These are phyloP conservation scores for Hypercompe scribonia DNA, from an alignment of 2,888 invertebrate species.

Conservation along the genomic window DNA sequence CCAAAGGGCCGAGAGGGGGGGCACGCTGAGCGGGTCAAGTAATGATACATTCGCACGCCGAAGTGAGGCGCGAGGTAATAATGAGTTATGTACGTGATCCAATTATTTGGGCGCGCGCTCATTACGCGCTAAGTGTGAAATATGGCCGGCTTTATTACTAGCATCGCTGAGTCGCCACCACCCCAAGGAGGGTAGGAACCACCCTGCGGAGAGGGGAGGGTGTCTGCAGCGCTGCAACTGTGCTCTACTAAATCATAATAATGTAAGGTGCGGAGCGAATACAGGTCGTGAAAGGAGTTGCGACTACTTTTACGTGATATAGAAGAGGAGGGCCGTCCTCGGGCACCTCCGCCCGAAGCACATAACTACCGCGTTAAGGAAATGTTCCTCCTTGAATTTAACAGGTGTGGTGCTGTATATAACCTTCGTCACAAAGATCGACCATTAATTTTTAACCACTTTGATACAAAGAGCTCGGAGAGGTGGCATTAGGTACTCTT, in stretches of 20 bases:
- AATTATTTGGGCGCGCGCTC: constrained; percentile 87
- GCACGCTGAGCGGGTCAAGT: constrained; percentile 55
- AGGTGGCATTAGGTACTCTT: not conserved
- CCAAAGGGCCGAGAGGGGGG: constrained; percentile 23
- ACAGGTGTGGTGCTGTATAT: not conserved
- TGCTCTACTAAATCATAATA: constrained; percentile 83
- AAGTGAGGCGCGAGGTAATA: constrained; percentile 86
- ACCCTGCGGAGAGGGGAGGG: constrained; percentile 36
- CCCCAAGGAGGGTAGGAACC: constrained; percentile 31
- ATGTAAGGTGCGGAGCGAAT: constrained; percentile 75
- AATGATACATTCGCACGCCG: constrained; percentile 83
- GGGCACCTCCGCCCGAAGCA: constrained; percentile 22
- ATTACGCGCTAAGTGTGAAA: constrained; percentile 87
- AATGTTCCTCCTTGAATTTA: constrained; percentile 25
- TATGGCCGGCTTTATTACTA: constrained; percentile 85
- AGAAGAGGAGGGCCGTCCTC: constrained; percentile 33
- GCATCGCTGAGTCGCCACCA: constrained; percentile 72
- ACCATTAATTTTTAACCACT: not conserved
- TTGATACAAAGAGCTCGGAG: not conserved
- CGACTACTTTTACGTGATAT: constrained; percentile 54
- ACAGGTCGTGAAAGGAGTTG: constrained; percentile 56
- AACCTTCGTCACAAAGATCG: not conserved
- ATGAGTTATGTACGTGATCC: constrained; percentile 88
- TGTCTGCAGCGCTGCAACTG: constrained; percentile 79
- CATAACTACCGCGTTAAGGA: constrained; percentile 34